Conservation (phyloP, 2,113 vertebrate species). For the Larimichthys polyactis region DNA sequence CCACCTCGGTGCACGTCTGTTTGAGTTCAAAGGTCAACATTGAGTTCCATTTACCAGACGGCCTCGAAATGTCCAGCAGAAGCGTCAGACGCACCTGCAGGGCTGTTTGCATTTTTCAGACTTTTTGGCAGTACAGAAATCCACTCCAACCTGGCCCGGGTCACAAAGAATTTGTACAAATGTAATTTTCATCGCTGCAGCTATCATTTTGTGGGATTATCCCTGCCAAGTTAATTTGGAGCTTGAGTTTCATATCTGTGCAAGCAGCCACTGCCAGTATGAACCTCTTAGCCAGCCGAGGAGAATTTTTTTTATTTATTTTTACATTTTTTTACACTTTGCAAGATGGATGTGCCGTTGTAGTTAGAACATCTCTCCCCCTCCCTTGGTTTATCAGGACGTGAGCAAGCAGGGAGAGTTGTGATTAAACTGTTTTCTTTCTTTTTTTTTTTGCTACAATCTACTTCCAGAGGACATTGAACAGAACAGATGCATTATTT, state of each 20-base stretch:
- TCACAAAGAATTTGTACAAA: slow-evolving; percentile 54
- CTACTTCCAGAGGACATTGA: slow-evolving; percentile 39
- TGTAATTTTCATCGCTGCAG: slow-evolving; percentile 53
- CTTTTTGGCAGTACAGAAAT: slow-evolving; percentile 3
- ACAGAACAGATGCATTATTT: slow-evolving; percentile 49
- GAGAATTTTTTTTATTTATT: slow-evolving; percentile 2
- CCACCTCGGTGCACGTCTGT: slow-evolving; percentile 21
- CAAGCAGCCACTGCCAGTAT: slow-evolving; percentile 52
- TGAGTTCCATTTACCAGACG: slow-evolving; percentile 59
- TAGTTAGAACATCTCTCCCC: slow-evolving; percentile 35
- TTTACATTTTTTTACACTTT: slow-evolving; percentile 36
- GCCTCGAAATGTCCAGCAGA: slow-evolving; percentile 51
- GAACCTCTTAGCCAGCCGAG: slow-evolving; percentile 38
- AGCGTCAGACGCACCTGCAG: slow-evolving; percentile 52
- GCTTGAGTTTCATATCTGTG: slow-evolving; percentile 60
- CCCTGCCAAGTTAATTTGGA: slow-evolving; percentile 65
- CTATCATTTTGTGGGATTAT: slow-evolving; percentile 64
- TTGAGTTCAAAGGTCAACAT: slow-evolving; percentile 59
- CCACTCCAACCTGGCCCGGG: slow-evolving; percentile 34
- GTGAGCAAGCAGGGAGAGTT: slow-evolving; percentile 60
- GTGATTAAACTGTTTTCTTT: slow-evolving; percentile 52
- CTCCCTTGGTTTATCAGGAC: slow-evolving; percentile 53
- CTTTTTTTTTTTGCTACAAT: slow-evolving; percentile 23
- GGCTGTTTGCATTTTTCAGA: slow-evolving; percentile 35
- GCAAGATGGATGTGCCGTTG: slow-evolving; percentile 64